Evolutionary conservation across 2,888 invertebrate genomes (phyloP).

Genomic region (Drosophila anceps): DNA sequence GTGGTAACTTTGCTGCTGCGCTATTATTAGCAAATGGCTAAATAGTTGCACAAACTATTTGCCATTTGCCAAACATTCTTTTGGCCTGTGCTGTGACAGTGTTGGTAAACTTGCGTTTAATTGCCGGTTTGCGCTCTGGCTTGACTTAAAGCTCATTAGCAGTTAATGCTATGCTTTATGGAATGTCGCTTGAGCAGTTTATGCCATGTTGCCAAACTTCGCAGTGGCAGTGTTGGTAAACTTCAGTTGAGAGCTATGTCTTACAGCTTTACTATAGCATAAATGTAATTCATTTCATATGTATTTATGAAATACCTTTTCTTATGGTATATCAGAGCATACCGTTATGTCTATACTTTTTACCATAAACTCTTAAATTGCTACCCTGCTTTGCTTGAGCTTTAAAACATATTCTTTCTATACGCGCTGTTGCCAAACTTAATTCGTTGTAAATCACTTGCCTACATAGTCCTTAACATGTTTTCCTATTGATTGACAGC

Average conservation of each 20-base stretch:
- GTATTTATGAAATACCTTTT: background rate
- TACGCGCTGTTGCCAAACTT: background rate
- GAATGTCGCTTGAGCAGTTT: background rate
- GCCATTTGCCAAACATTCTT: background rate
- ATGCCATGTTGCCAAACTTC: slow-evolving; percentile 19
- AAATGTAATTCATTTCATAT: background rate
- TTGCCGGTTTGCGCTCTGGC: background rate
- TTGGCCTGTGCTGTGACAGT: background rate
- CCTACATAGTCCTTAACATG: background rate
- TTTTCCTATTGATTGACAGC: background rate
- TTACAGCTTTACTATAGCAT: background rate
- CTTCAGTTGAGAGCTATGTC: background rate
- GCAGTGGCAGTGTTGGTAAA: background rate
- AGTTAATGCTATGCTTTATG: no score
- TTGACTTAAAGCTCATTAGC: slow-evolving; percentile 10
- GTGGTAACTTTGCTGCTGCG: background rate
- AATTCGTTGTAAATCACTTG: background rate
- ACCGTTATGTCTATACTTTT: no score
- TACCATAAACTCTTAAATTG: no score
- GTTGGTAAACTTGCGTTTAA: background rate
- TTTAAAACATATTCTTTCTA: background rate
- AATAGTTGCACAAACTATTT: slow-evolving; percentile 17
- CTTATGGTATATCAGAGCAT: no score
- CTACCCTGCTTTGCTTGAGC: no score
- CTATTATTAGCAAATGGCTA: slow-evolving; percentile 10